These are phyloP conservation scores for Pogonocichla stellata DNA, from an alignment of 2,113 vertebrate species.

Conservation along the genomic window DNA sequence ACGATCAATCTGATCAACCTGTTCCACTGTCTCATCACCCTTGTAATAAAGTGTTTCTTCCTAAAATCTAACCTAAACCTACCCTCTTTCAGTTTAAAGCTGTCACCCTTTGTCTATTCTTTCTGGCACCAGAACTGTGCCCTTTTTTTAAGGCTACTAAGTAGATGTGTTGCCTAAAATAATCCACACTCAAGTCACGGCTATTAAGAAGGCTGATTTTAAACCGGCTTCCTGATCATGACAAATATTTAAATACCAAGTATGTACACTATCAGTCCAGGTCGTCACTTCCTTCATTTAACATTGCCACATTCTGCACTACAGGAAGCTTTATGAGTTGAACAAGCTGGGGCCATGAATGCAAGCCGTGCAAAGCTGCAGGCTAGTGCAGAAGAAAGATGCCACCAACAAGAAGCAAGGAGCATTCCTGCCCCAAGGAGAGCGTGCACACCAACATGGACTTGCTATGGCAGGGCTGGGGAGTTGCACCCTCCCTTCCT, in stretches of 20 bases:
- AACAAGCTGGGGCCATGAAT: background rate
- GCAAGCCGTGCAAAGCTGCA: background rate
- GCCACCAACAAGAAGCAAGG: background rate
- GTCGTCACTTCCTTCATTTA: background rate
- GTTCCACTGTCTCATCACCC: background rate
- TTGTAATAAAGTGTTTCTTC: background rate
- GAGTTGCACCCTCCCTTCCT: background rate
- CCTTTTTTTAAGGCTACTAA: background rate
- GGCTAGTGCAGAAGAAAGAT: background rate
- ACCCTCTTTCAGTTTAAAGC: background rate
- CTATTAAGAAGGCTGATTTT: background rate
- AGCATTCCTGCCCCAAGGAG: background rate
- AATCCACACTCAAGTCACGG: background rate
- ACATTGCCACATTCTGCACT: background rate
- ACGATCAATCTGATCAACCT: background rate
- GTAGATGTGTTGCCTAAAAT: background rate
- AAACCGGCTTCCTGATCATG: background rate
- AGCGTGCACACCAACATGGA: accelerated
- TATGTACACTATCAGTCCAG: background rate
- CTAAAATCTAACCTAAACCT: background rate
- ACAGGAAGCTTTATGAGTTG: background rate
- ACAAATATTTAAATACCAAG: background rate
- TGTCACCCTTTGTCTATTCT: background rate
- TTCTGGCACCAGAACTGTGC: background rate
- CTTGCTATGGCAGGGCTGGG: background rate